These are phyloP conservation scores for Petaurus breviceps DNA, from an alignment of 2,113 vertebrate species.

Conservation along the genomic window DNA sequence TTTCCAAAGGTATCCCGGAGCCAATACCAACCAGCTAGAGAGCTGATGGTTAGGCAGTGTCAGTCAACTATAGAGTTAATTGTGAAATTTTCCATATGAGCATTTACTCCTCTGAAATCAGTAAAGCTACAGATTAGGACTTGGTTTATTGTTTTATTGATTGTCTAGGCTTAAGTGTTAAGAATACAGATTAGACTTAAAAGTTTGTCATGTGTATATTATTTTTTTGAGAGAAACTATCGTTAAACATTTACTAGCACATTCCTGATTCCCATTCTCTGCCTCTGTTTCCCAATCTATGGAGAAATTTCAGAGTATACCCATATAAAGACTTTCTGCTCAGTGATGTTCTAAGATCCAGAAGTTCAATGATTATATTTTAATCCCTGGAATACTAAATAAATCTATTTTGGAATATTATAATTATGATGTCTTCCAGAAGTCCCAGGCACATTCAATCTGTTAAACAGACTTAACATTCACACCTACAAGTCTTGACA, in stretches of 20 bases:
- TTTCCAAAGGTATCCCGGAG: not conserved
- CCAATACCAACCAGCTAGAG: not conserved
- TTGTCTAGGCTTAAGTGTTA: not conserved
- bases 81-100: not conserved
- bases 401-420: not conserved
- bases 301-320: not conserved
- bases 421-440: not conserved
- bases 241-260: not conserved
- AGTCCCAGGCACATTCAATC: not conserved
- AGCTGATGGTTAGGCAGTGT: not conserved
- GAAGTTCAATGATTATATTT: not conserved
- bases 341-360: not conserved
- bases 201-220: not conserved
- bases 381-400: not conserved
- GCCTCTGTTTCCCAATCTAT: not conserved
- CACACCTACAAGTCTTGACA: not conserved
- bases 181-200: not conserved
- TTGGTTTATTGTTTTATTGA: not conserved
- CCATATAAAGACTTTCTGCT: not conserved
- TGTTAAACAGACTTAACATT: constrained; percentile 1
- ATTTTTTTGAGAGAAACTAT: not conserved
- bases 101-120: not conserved
- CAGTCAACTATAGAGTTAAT: not conserved
- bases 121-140: not conserved
- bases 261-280: not conserved